phyloP scores from a whole-genome alignment of 53 echinoderm and acorn worm species.

The Patiria pectinifera region DNA sequence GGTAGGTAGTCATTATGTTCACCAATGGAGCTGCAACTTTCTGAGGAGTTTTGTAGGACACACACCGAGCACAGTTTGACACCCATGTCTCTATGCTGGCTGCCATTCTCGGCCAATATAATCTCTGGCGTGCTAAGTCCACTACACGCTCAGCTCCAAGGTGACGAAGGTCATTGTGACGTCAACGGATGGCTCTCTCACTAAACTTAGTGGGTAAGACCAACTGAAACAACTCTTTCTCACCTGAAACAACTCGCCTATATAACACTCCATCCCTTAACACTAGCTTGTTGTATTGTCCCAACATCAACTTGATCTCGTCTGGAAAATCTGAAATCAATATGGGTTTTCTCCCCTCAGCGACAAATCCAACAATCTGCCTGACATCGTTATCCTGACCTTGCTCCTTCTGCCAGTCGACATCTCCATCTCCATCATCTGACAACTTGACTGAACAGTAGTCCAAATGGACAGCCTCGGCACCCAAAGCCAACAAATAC shows the following conservation, averaged over 20 bases:
- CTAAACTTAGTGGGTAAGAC: slow-evolving; percentile 55
- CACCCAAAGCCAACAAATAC: slow-evolving; percentile 3
- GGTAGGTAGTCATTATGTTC: slow-evolving; percentile 56
- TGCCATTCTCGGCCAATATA: slow-evolving; percentile 69
- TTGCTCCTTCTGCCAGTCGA: background rate
- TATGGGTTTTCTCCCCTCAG: background rate
- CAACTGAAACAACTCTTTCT: slow-evolving; percentile 45
- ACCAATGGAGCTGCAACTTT: slow-evolving; percentile 61
- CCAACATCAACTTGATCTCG: slow-evolving; percentile 20
- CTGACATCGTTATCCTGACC: slow-evolving; percentile 17
- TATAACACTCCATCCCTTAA: slow-evolving; percentile 40
- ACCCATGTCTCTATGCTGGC: background rate
- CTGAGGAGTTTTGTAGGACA: slow-evolving; percentile 36
- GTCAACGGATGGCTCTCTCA: slow-evolving; percentile 48
- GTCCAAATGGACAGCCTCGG: background rate
- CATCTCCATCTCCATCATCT: background rate
- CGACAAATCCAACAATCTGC: background rate
- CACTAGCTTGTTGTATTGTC: slow-evolving; percentile 1
- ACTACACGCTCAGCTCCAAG: slow-evolving; percentile 47
- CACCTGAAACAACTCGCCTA: slow-evolving; percentile 1
- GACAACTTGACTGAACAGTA: background rate
- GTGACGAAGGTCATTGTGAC: slow-evolving; percentile 63
- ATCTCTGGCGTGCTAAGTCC: slow-evolving; percentile 49
- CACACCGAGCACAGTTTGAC: slow-evolving; percentile 30
- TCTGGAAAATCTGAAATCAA: background rate